Base-by-base conservation (phyloP, 2,113 vertebrate species). In the Lepidothrix coronata region DNA sequence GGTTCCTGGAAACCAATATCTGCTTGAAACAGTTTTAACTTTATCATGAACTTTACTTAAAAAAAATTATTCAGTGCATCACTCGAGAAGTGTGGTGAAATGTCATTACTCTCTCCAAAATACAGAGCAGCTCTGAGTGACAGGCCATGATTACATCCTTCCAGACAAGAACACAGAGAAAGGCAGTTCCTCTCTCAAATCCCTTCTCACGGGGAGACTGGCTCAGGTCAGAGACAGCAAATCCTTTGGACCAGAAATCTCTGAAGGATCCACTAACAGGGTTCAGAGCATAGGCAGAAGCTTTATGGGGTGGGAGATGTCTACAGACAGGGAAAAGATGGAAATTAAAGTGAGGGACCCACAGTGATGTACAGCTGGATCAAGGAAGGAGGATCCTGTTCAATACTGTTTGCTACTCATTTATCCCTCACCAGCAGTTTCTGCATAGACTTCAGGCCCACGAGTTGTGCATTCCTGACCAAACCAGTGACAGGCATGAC, bases 381-480 rank as follows among this genome's bases (percentile, higher is more conserved):
- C 5, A 11, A 35, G 5, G 4, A 46, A 46, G 4, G 28, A 72
- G 11, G 16, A 55, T n/a, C 27, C 8, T 7, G 5, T 18, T 9
- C 37, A 22, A 12, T 8, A 33, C 5, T 12, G 4, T 22, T 70
- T 43, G 8, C 22, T 83, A 11, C 3, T 27, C 15, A 3, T 37
- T 68, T 28, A 63, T 16, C 25, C 51, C 35, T 44, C 46, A 44
- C 8, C n/a, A 63, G 37, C 14, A 85, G 14, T n/a, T 35, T 44
- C 57, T 54, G 12, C 17, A 21, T 2, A 23, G 28, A 11, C 5
- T 21, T 71, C 23, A 62, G 18, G 10, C 14, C 18, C 2, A 1
- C 0, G 0, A 58, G 1, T 1, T 28, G 17, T 0, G 2, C 15
- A 1, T 51, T 33, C 17, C 20, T 2, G 27, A 30, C 16, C 18